A percentile compares a stretch with the other conserved stretches of the same genome.
Conservation (phyloP, 2,113 vertebrate genomes). For the Aptenodytes patagonicus region DNA sequence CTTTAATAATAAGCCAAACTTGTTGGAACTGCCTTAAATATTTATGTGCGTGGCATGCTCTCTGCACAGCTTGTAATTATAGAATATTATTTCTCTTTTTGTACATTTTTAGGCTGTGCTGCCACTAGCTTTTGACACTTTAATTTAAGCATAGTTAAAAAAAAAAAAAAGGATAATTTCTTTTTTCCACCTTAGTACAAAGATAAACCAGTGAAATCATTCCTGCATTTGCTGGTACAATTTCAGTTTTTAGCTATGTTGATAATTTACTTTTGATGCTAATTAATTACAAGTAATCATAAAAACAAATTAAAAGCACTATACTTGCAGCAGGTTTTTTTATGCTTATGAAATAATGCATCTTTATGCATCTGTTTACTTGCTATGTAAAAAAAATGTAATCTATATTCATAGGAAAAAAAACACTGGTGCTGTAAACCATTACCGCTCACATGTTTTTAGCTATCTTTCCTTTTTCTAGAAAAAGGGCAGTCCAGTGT, state of each 20-base stretch:
- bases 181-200: conserved; percentile 43
- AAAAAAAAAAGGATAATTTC: conserved; percentile 26
- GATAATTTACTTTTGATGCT: conserved; percentile 77
- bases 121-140: conserved; percentile 20
- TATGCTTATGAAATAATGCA: conserved; percentile 68
- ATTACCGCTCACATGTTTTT: background rate
- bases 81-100: conserved; percentile 5
- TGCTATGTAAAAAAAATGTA: conserved; percentile 58
- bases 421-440: conserved; percentile 37
- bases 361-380: conserved; percentile 76
- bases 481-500: background rate
- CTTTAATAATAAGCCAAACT: background rate
- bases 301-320: conserved; percentile 75
- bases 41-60: background rate
- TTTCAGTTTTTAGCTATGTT: conserved; percentile 44
- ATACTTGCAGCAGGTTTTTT: conserved; percentile 65
- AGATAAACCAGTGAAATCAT: conserved; percentile 52
- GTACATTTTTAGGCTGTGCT: background rate
- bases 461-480: background rate
- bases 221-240: conserved; percentile 30
- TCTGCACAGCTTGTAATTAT: conserved; percentile 9
- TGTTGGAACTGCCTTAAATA: background rate
- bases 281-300: conserved; percentile 78
- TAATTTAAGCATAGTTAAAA: conserved; percentile 19
- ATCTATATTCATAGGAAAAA: conserved; percentile 71